These are phyloP conservation scores for Helicoverpa armigera DNA, from an alignment of 1,140 invertebrate genomes.

Conservation along the genomic window DNA sequence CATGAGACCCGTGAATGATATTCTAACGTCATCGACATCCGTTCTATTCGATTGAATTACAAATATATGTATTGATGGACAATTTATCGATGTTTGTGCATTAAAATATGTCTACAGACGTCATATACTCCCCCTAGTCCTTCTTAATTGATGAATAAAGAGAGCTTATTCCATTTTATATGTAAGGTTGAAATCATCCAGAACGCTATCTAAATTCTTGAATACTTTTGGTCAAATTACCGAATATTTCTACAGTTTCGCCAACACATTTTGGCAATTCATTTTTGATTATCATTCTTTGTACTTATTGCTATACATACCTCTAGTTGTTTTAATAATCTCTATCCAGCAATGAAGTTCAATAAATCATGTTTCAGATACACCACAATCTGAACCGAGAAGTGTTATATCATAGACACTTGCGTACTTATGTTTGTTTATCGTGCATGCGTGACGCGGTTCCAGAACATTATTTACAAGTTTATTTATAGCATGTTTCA, in stretches of 20 bases:
- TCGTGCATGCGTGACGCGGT: conserved; percentile 19
- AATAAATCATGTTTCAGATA: background rate
- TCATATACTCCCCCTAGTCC: conserved; percentile 1
- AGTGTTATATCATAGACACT: conserved; percentile 13
- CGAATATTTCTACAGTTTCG: too few relatives aligned
- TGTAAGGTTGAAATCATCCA: too few relatives aligned
- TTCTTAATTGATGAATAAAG: too few relatives aligned
- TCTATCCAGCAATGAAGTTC: too few relatives aligned
- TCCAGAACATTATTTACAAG: conserved; percentile 32
- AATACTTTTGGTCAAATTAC: too few relatives aligned
- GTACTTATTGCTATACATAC: too few relatives aligned
- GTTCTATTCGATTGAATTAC: conserved; percentile 43
- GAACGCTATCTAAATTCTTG: too few relatives aligned
- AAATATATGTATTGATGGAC: conserved; percentile 27
- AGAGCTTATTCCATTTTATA: too few relatives aligned
- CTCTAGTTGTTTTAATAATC: too few relatives aligned
- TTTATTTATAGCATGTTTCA: conserved; percentile 41
- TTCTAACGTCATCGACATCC: conserved; percentile 40
- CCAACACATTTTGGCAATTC: too few relatives aligned
- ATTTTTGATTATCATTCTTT: too few relatives aligned
- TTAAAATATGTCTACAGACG: conserved; percentile 6
- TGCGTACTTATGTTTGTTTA: conserved; percentile 20
- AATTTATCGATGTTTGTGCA: conserved; percentile 17
- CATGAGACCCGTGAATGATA: conserved; percentile 24
- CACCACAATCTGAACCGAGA: background rate